These are phyloP conservation scores for Fopius arisanus DNA, from an alignment of 1,140 invertebrate species.

Conservation along the genomic window DNA sequence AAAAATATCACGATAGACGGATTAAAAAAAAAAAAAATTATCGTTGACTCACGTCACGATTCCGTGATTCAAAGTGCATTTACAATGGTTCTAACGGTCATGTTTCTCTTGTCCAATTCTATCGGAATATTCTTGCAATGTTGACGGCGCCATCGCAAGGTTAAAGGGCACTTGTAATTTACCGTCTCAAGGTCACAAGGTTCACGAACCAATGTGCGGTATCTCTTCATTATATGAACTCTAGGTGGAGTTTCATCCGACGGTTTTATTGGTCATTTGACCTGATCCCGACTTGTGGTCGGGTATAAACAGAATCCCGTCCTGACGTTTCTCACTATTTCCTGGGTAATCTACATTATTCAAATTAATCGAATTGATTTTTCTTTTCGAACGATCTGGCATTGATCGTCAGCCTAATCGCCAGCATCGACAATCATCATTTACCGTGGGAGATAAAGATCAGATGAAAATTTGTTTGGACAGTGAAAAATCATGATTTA, in stretches of 20 bases:
- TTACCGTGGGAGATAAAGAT: not conserved
- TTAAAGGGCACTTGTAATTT: slow-evolving; percentile 15
- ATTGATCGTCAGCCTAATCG: not conserved
- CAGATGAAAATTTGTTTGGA: not conserved
- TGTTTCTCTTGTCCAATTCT: not conserved
- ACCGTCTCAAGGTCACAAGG: slow-evolving; percentile 31
- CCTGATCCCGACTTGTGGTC: not conserved
- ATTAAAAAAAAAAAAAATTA: not conserved
- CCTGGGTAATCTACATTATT: not conserved
- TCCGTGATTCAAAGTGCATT: slow-evolving; percentile 27
- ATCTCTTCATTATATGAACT: not conserved
- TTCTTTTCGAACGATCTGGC: not conserved
- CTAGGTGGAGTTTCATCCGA: not conserved
- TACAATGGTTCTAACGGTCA: slow-evolving; percentile 24
- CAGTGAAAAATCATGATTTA: not conserved
- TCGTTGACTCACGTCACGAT: slow-evolving; percentile 21
- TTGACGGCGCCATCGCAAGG: not conserved
- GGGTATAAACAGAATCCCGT: too few relatives aligned
- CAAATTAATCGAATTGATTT: not conserved
- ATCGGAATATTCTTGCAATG: not conserved
- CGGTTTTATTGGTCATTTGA: not conserved
- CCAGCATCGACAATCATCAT: too few relatives aligned
- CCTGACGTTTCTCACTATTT: not conserved
- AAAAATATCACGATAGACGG: not conserved
- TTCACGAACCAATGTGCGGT: slow-evolving; percentile 13